Percentiles rank a stretch among this genome's conserved stretches.
Conservation (phyloP, 1,140 invertebrate species). For the Drosophila miranda region DNA sequence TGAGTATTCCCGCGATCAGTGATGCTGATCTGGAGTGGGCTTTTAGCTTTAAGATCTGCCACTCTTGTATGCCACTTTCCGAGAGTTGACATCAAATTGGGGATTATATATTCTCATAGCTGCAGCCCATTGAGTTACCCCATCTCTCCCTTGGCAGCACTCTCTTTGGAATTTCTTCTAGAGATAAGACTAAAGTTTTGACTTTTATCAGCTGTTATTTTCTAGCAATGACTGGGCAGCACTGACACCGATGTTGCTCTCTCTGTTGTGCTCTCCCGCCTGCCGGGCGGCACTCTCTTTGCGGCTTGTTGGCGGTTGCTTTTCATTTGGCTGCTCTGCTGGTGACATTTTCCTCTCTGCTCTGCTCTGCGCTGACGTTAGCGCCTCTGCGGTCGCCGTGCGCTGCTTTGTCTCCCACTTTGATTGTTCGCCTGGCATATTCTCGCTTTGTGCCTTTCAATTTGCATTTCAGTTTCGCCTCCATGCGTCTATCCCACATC, state of each 20-base stretch:
- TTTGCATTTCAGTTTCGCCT: constrained; percentile 70
- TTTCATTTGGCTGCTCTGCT: constrained; percentile 30
- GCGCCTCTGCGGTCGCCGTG: constrained; percentile 7
- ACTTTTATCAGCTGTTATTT: background rate
- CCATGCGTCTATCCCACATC: constrained; percentile 34
- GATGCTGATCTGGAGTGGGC: constrained; percentile 4
- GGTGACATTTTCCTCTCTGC: constrained; percentile 53
- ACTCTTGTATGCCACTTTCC: too few species aligned
- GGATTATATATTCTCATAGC: too few species aligned
- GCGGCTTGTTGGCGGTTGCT: background rate
- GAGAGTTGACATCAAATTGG: too few species aligned
- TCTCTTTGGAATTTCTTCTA: too few species aligned
- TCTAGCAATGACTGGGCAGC: background rate
- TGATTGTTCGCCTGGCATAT: constrained; percentile 64
- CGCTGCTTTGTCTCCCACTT: constrained; percentile 55
- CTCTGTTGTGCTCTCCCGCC: background rate
- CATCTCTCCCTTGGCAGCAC: too few species aligned
- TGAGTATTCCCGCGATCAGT: constrained; percentile 42
- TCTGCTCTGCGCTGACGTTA: constrained; percentile 26
- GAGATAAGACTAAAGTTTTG: background rate
- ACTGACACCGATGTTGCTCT: constrained; percentile 6
- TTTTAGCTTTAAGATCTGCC: background rate
- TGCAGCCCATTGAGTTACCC: too few species aligned
- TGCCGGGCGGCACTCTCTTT: too few species aligned
- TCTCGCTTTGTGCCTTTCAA: constrained; percentile 75